Base-by-base conservation (phyloP, 2,797 vertebrate genomes). In the Sebastes steindachneri region DNA sequence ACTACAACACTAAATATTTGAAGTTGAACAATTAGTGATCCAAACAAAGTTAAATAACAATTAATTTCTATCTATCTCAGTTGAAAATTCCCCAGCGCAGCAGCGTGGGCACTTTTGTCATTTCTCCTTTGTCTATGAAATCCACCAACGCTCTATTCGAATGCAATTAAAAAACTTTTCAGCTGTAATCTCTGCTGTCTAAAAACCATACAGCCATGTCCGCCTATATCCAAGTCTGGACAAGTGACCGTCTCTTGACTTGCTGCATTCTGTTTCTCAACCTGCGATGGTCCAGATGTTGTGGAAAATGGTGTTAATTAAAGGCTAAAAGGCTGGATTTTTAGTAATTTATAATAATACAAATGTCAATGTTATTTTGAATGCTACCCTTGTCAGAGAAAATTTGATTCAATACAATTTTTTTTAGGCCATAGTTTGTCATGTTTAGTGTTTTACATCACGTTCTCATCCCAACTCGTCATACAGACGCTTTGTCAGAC, bases 41-140 rank as follows among this genome's bases (percentile, higher is more conserved):
- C 51, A 54, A 54, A 54, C 51, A 54, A 54, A 54, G 51, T 23
- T 0, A 54, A 21, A 54, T 21, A 21, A 53, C 51, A 21, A 54
- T 54, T 0, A 2, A 21, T 54, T 54, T 53, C 0, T 0, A 48
- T 48, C 15, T 48, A 19, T 48, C 51, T 53, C 9, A 53, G 19
- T 9, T 53, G n/a, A 53, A 53, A 11, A 53, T 53, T 53, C 51
- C 19, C n/a, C 51, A 53, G 19, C 1, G 51, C n/a, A 53, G n/a
- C 19, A 53, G n/a, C n/a, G 2, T n/a, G n/a, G 51, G 51, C n/a
- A 53, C 51, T 51, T 51, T n/a, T 53, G 51, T 53, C 51, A 21
- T 53, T 53, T 31, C 17, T 60, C 6, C 9, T 31, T 60, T 60
- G 26, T 11, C 17, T 4, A 59, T 59, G 15, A 59, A 29, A 60